phyloP scores from a whole-genome alignment of 1,140 invertebrate species.

The Heliconius melpomene region DNA sequence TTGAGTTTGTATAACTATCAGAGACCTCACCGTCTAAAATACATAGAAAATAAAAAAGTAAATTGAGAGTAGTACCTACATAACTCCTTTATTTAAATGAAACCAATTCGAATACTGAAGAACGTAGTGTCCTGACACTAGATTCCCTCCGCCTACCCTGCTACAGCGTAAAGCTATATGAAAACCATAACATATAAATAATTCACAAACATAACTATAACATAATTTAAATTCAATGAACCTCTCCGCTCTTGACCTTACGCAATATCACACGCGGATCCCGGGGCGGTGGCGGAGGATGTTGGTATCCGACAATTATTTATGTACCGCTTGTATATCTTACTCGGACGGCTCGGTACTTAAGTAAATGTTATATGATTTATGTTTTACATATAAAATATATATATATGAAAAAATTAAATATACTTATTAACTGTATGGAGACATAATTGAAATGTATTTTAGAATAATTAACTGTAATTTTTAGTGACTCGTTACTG shows the following conservation, averaged over 20 bases:
- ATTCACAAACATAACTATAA: too few species aligned
- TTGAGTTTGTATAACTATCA: too few species aligned
- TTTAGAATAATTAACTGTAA: too few species aligned
- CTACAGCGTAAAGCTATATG: not conserved
- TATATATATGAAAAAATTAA: not conserved
- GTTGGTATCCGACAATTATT: conserved; percentile 67
- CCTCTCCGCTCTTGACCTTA: conserved; percentile 10
- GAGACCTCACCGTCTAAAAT: too few species aligned
- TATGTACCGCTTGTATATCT: conserved; percentile 38
- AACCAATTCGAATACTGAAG: too few species aligned
- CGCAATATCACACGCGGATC: conserved; percentile 37
- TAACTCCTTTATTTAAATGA: too few species aligned
- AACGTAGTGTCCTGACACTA: not conserved
- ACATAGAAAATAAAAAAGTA: too few species aligned
- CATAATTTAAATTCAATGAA: conserved; percentile 1
- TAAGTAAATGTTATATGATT: conserved; percentile 4
- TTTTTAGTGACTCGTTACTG: too few species aligned
- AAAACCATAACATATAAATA: too few species aligned
- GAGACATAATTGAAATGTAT: too few species aligned
- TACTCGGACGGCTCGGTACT: not conserved
- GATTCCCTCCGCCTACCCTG: not conserved
- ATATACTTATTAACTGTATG: too few species aligned
- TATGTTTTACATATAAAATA: not conserved
- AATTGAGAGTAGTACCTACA: too few species aligned
- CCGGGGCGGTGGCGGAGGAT: conserved; percentile 53